Base-by-base conservation (phyloP, 1,140 invertebrate species). In the Choristoneura fumiferana region DNA sequence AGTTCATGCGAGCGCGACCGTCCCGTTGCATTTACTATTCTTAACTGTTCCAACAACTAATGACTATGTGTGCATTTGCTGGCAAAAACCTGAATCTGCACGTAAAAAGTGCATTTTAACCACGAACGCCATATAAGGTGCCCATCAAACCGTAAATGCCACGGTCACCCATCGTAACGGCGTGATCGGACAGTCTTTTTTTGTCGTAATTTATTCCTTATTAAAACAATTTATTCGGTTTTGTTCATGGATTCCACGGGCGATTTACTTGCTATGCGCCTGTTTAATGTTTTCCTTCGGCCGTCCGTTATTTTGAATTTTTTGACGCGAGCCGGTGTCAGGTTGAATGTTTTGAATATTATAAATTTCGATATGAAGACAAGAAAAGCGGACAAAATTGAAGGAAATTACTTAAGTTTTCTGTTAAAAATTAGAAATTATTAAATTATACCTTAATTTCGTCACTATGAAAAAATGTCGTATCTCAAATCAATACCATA, bases 91-190 rank as follows among this genome's bases (percentile, higher is more conserved):
- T 54, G 54, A n/a, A n/a, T n/a, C 52, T 60, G 65, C 58, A 65
- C 55, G 58, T 65, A 81, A 80, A 83, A 80, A 81, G 67, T 73
- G 73, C 78, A 82, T 78, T 72, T 65, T 38, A 69, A 72, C 63
- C 57, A 18, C 65, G 17, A 18, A 29, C 22, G 59, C 75, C 74
- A 76, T 81, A 73, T 76, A 79, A 61, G 67, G 76, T 60, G 62
- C 29, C 49, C 74, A 84, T 61, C 73, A 66, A 67, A 78, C 75
- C 84, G 84, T 87, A 84, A 87, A 87, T 87, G 78, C 84, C 83
- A 87, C 73, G 83, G 73, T 66, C 83, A 84, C 38, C 73, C 77
- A 81, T 78, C 66, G 83, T 81, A 74, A 84, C 82, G 66, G 60
- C 77, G 63, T 71, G 74, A 76, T 80, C 69, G 60, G 49, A 58